Conservation (phyloP, 64 coral and sea anemone species). For the Hydrozoanthus tunicans region DNA sequence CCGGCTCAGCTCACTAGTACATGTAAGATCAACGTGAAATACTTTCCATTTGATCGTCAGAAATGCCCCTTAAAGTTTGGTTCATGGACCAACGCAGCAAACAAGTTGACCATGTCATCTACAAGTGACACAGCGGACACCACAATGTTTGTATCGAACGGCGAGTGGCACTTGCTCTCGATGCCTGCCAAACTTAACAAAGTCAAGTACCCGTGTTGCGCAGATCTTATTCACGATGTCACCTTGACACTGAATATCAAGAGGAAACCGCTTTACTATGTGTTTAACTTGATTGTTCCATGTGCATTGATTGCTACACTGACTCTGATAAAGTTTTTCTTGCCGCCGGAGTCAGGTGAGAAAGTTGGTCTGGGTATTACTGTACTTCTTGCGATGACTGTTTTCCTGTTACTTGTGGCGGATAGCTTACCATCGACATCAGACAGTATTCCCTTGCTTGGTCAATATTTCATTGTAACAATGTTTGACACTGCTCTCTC, state of each 20-base stretch:
- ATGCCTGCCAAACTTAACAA: conserved; percentile 84
- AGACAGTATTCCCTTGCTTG: conserved; percentile 82
- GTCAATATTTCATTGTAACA: conserved; percentile 90
- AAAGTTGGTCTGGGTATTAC: conserved; percentile 95
- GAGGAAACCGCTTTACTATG: conserved; percentile 92
- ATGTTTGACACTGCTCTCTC: conserved; percentile 96
- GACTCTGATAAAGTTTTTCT: conserved; percentile 84
- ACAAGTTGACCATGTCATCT: conserved; percentile 84
- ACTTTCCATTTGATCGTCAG: conserved; percentile 91
- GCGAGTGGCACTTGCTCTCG: conserved; percentile 79
- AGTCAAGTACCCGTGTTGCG: conserved; percentile 76
- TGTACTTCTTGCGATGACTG: conserved; percentile 92
- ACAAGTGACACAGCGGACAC: conserved; percentile 58
- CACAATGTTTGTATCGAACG: conserved; percentile 66
- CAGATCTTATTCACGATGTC: conserved; percentile 72
- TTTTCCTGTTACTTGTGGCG: conserved; percentile 91
- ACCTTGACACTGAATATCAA: conserved; percentile 80
- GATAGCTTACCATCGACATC: conserved; percentile 91
- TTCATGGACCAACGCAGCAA: conserved; percentile 84
- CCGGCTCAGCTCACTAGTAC: conserved; percentile 86
- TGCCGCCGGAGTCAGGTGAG: conserved; percentile 93
- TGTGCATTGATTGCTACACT: conserved; percentile 88
- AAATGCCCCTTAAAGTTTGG: conserved; percentile 86
- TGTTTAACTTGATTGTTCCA: conserved; percentile 93
- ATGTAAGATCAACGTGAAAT: conserved; percentile 85